These are phyloP conservation scores for Listronotus bonariensis DNA, from an alignment of 1,140 invertebrate genomes.

Conservation along the genomic window DNA sequence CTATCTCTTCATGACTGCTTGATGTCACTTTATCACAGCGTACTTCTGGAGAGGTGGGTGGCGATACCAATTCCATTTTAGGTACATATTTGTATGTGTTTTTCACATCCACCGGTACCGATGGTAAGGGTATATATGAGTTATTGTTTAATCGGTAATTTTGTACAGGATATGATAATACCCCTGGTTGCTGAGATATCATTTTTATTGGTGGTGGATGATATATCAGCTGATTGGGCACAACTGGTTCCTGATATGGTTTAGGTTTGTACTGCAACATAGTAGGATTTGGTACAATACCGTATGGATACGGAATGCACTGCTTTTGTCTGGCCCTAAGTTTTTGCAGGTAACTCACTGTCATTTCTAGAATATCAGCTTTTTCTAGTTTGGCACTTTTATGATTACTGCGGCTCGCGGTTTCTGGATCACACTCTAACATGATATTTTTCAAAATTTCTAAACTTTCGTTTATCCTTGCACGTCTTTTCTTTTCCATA, in stretches of 20 bases:
- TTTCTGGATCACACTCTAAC: constrained; percentile 57
- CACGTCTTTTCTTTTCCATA: constrained; percentile 71
- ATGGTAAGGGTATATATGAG: background rate
- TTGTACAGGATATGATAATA: no score
- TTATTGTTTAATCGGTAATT: background rate
- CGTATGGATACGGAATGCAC: background rate
- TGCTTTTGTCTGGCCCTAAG: background rate
- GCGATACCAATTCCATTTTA: background rate
- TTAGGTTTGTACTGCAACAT: background rate
- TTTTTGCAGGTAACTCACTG: constrained; percentile 61
- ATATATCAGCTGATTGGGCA: background rate
- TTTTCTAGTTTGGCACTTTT: constrained; percentile 67
- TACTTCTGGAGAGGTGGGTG: background rate
- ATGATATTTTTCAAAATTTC: constrained; percentile 66
- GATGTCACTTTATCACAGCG: background rate
- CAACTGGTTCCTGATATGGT: background rate
- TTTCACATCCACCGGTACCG: background rate
- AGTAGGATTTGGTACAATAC: background rate
- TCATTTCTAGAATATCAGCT: constrained; percentile 71
- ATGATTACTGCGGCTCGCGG: constrained; percentile 34
- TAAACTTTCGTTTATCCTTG: constrained; percentile 70
- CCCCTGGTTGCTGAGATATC: no score
- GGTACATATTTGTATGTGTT: background rate
- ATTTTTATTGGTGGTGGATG: no score
- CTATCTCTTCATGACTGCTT: no score